A percentile compares a stretch with the other conserved stretches of the same genome.
These are phyloP conservation scores for Gopherus evgoodei DNA, from an alignment of 2,113 vertebrate species.

Conservation along the genomic window DNA sequence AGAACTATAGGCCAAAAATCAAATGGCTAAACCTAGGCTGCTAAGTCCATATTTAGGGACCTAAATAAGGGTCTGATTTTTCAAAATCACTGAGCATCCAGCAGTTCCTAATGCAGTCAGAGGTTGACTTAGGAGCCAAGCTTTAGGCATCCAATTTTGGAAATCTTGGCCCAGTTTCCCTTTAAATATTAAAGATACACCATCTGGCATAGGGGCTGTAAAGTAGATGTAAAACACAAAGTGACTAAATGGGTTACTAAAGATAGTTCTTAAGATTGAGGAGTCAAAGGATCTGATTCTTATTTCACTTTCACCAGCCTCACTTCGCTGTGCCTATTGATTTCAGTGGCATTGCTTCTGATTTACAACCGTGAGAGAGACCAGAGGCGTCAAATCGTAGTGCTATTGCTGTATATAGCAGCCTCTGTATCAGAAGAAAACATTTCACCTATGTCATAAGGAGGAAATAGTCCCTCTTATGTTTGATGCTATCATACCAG, in stretches of 20 bases:
- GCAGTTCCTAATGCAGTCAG: neutral
- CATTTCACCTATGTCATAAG: neutral
- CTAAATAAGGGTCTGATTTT: neutral
- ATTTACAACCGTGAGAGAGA: neutral
- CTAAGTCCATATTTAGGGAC: neutral
- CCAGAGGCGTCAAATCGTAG: neutral
- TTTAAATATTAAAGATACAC: neutral
- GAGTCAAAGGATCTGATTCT: neutral
- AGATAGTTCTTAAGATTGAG: neutral
- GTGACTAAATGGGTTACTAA: neutral
- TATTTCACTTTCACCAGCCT: neutral
- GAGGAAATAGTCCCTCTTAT: neutral
- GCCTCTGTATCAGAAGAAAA: neutral
- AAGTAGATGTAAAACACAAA: neutral
- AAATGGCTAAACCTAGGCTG: too few relatives aligned
- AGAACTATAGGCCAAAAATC: neutral
- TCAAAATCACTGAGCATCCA: neutral
- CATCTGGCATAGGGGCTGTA: neutral
- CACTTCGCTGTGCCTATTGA: neutral
- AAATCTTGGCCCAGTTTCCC: neutral
- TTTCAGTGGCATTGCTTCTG: neutral
- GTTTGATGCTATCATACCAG: neutral
- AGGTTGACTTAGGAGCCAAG: neutral
- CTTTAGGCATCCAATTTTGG: neutral
- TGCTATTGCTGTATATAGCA: neutral